Evolutionary conservation across 1,140 invertebrate genomes (phyloP), one percentile per base, ranked within the genome.

Genomic region (Glossosoma conforme): DNA sequence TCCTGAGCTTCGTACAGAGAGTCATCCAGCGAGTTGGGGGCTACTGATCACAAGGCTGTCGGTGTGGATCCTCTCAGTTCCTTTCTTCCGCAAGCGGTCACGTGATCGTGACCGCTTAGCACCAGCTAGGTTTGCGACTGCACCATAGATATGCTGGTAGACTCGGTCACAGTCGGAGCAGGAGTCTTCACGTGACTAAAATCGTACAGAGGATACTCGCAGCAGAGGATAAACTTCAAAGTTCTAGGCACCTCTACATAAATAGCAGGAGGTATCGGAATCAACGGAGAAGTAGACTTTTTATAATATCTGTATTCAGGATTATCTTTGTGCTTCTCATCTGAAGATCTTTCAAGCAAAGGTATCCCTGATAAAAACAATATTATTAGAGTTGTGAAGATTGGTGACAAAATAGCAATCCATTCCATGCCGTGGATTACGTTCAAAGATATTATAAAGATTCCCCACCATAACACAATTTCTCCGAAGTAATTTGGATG

Each of bases 401-500:
- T 75, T 5, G 92, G 93, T 3, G 90, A 93, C 24, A 90, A 74
- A 61, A 96, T 85, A 9, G 85, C 87, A 9, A 89, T 74, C 85
- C 87, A 89, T 75, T 93, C 84, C 42, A 81, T 63, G 24, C 86
- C 84, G 62, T 86, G 80, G 36, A 95, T 83, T 2, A 93, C 85
- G 62, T 91, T 92, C 1, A 91, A 68, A 0, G 90, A 89, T 65
- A 94, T 90, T 32, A 91, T 80, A 64, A 94, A 96, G 36, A 96
- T 85, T 1, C 92, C 92, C 84, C 90, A 92, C 93, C 93, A 97
- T 1, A 96, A 76, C 0, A 91, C 76, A 20, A 97, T 91, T 73
- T 97, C 93, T 1, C 93, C 93, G 69, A 96, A 94, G 64, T 97
- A 97, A 67, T 97, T 97, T 0, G 93, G 93, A 73, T 96, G 93